Evolutionary conservation across 2,797 vertebrate genomes (phyloP), one percentile per base, ranked within the genome.

Genomic region (Pseudopleuronectes americanus): DNA sequence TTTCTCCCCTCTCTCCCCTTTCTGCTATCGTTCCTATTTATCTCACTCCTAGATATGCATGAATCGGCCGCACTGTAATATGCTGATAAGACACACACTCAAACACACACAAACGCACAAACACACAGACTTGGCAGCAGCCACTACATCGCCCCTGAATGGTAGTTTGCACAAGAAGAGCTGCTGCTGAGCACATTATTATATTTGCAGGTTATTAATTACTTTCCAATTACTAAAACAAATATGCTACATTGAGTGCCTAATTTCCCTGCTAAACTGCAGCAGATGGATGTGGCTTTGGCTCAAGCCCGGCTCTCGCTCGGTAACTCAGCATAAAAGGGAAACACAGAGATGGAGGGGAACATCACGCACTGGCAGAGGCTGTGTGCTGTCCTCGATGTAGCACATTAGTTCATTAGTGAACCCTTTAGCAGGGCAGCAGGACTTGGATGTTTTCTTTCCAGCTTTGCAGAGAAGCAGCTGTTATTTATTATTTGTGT

Each of bases 151-250:
- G 61, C 59, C 66, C 22, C 65, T 64, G 61, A 77, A 84, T 52
- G 77, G 72, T 77, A 76, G 70, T 77, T 82, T 80, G 63, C 57
- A 76, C 76, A 84, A 71, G 77, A 84, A 66, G 71, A 76, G 80
- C 72, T 58, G 80, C 81, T 80, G 77, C 83, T 72, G 74, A 77
- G 82, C 83, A 68, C 76, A 73, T 88, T 86, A 89, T 88, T 87
- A 88, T 84, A 90, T 90, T 89, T 88, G 89, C 86, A 82, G 87
- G 70, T 90, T 93, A 94, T 94, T 94, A 94, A 94, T 94, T 94
- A 93, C 90, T 90, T 88, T 86, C 92, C 91, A 93, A 94, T 94
- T 93, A 93, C 91, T 92, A 92, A 87, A 92, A 92, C 91, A 93
- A 93, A 93, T 87, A 93, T 83, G 92, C 92, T 88, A 93, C 94